These are phyloP conservation scores for Bicyclus anynana DNA, from an alignment of 1,140 invertebrate genomes.

Conservation along the genomic window DNA sequence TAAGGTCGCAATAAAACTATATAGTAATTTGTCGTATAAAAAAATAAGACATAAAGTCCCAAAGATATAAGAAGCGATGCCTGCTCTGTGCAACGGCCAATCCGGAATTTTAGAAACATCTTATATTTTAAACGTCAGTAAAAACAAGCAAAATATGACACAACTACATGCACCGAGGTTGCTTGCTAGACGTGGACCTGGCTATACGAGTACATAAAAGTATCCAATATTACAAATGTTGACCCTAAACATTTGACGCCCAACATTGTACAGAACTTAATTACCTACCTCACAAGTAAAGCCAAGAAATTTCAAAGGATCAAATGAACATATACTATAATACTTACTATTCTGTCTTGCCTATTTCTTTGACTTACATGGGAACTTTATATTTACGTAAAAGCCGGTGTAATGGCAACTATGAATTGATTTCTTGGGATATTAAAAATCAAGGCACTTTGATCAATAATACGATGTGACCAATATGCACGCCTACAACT, in stretches of 20 bases:
- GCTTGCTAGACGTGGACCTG: too few species aligned
- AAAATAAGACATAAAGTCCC: too few species aligned
- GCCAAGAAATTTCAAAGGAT: background rate
- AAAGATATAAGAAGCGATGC: too few species aligned
- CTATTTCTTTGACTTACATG: slow-evolving; percentile 19
- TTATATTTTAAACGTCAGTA: too few species aligned
- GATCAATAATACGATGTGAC: too few species aligned
- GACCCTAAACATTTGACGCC: slow-evolving; percentile 11
- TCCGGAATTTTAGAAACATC: too few species aligned
- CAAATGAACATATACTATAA: slow-evolving; percentile 13
- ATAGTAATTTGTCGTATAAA: too few species aligned
- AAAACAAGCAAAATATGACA: too few species aligned
- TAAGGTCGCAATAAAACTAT: too few species aligned
- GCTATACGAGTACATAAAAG: slow-evolving; percentile 5
- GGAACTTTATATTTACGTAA: slow-evolving; percentile 15
- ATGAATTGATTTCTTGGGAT: slow-evolving; percentile 23
- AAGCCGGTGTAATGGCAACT: slow-evolving; percentile 28
- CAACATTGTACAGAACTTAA: background rate
- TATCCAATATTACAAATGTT: slow-evolving; percentile 2
- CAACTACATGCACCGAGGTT: too few species aligned
- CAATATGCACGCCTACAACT: too few species aligned
- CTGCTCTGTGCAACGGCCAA: too few species aligned
- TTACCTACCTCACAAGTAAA: background rate
- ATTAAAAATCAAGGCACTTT: background rate
- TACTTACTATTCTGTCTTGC: slow-evolving; percentile 5